Evolutionary conservation across 1,140 invertebrate genomes (phyloP).

Genomic region (Drosophila lacertosa): DNA sequence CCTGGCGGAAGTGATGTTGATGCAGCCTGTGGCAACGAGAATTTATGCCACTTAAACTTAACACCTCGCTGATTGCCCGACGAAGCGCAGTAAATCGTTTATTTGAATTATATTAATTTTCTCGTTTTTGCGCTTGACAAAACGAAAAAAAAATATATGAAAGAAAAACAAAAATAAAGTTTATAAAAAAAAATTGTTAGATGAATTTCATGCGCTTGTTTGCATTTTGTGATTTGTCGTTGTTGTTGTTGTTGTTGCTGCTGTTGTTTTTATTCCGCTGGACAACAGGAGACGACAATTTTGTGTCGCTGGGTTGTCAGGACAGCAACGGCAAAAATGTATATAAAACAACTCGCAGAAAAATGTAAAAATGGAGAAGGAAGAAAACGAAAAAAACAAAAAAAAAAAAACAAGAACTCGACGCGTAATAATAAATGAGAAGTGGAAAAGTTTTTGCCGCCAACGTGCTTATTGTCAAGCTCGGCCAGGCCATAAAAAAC

Average conservation of each 20-base stretch:
- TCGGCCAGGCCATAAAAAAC: slow-evolving; percentile 79
- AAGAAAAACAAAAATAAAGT: background rate
- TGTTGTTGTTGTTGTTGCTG: slow-evolving; percentile 17
- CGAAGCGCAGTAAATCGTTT: slow-evolving; percentile 74
- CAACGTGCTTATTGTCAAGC: slow-evolving; percentile 80
- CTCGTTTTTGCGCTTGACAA: slow-evolving; percentile 22
- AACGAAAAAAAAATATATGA: slow-evolving; percentile 14
- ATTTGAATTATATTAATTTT: slow-evolving; percentile 75
- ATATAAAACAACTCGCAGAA: slow-evolving; percentile 17
- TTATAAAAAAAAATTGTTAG: slow-evolving; percentile 37
- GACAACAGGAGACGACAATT: slow-evolving; percentile 57
- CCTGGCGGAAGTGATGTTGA: background rate
- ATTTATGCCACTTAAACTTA: slow-evolving; percentile 73
- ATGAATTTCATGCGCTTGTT: slow-evolving; percentile 60
- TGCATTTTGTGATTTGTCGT: slow-evolving; percentile 56
- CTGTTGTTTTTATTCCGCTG: slow-evolving; percentile 15
- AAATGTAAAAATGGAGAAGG: slow-evolving; percentile 15
- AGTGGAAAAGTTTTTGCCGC: slow-evolving; percentile 78
- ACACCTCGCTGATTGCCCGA: slow-evolving; percentile 65
- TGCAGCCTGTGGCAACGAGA: slow-evolving; percentile 39
- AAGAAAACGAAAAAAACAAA: slow-evolving; percentile 16
- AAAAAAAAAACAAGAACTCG: slow-evolving; percentile 23
- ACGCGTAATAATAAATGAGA: slow-evolving; percentile 80
- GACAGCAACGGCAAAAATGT: slow-evolving; percentile 52
- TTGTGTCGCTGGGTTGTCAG: slow-evolving; percentile 69